Percentiles rank a stretch among this genome's conserved stretches.
phyloP scores from a whole-genome alignment of 2,113 vertebrate genomes.

The Eretmodus cyanostictus region DNA sequence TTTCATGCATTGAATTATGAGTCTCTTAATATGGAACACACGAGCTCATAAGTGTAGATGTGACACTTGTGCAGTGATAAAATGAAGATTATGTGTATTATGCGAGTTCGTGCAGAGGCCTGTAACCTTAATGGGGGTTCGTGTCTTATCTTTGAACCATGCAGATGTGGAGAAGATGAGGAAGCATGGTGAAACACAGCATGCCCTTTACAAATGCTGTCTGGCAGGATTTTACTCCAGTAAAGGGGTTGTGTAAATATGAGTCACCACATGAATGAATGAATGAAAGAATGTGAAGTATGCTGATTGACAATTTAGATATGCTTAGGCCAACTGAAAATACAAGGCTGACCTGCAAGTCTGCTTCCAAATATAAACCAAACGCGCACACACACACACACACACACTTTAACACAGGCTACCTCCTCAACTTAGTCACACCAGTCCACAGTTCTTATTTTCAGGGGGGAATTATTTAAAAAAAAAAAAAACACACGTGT shows the following conservation, averaged over 20 bases:
- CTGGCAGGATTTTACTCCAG: neutral
- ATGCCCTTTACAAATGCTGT: neutral
- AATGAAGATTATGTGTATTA: neutral
- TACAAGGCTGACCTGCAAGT: neutral
- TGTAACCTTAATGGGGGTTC: neutral
- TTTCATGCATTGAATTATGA: neutral
- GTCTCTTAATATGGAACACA: neutral
- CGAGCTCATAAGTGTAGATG: neutral
- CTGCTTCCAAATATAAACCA: neutral
- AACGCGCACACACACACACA: neutral
- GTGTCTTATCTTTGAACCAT: neutral
- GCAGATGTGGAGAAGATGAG: neutral
- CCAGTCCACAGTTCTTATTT: neutral
- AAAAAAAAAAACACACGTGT: neutral
- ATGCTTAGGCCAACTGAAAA: neutral
- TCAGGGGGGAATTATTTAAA: neutral
- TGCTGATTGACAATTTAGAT: neutral
- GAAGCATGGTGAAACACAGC: neutral
- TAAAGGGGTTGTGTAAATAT: neutral
- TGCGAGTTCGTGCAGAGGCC: neutral
- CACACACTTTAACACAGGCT: neutral
- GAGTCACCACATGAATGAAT: neutral
- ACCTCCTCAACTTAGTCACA: neutral
- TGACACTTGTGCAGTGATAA: neutral
- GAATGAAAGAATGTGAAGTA: neutral